Evolutionary conservation across 2,797 vertebrate species (phyloP).

Genomic region (Hemitrygon akajei): DNA sequence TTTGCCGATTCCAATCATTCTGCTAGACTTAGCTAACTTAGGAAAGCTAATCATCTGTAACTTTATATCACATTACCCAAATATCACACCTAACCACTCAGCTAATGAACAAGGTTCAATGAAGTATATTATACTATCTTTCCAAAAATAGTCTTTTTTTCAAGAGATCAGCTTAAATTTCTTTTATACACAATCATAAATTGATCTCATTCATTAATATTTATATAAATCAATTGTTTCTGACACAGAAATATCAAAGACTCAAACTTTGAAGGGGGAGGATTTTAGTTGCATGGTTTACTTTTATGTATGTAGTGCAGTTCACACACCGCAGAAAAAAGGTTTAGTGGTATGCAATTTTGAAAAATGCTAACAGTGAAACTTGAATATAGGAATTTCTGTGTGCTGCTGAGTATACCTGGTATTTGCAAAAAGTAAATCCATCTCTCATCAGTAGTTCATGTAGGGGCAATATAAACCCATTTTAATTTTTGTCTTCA

Average conservation of each 20-base stretch:
- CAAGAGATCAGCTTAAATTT: neutral
- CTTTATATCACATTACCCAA: neutral
- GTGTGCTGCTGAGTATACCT: neutral
- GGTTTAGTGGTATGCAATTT: neutral
- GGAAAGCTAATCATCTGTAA: neutral
- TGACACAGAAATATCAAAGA: neutral
- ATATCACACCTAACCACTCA: neutral
- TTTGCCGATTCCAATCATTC: too few species aligned
- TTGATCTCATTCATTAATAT: neutral
- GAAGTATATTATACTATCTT: neutral
- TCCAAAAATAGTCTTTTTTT: neutral
- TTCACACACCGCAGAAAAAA: neutral
- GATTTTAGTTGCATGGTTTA: too few species aligned
- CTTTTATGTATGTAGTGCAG: too few species aligned
- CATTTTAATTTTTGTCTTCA: slow-evolving; percentile 41
- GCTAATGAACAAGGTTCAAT: neutral
- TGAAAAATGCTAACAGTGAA: neutral
- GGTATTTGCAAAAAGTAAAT: neutral
- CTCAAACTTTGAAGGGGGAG: neutral
- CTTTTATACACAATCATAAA: neutral
- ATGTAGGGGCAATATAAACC: neutral
- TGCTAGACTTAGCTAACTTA: neutral
- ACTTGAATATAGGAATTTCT: neutral
- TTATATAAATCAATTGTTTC: neutral
- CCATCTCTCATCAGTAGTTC: neutral